Conservation (phyloP, 2,113 vertebrate genomes). For the Sclerurus mexicanus region DNA sequence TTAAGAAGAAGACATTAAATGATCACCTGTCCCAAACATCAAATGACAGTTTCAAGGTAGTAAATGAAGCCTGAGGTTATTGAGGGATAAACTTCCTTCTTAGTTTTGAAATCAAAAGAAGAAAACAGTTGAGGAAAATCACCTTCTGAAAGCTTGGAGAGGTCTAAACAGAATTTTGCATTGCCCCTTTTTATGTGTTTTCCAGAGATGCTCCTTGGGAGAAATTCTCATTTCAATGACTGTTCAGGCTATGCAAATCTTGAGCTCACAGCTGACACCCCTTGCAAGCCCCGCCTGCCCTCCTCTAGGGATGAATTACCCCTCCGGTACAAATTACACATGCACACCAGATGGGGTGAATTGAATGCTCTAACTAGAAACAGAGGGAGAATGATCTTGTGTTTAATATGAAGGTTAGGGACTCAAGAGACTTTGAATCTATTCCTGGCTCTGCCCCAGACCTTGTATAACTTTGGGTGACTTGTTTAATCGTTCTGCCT, state of each 20-base stretch:
- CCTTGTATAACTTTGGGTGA: slow-evolving; percentile 69
- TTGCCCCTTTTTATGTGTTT: not conserved
- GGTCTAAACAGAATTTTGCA: not conserved
- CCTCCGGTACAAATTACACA: slow-evolving; percentile 59
- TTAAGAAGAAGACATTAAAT: not conserved
- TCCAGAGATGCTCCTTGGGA: slow-evolving; percentile 29
- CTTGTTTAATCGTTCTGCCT: slow-evolving; percentile 62
- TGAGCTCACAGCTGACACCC: slow-evolving; percentile 44
- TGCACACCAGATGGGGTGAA: slow-evolving; percentile 61
- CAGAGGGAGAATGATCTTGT: slow-evolving; percentile 63
- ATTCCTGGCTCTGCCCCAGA: slow-evolving; percentile 60
- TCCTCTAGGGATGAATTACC: slow-evolving; percentile 63
- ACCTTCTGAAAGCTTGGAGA: not conserved
- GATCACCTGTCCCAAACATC: slow-evolving; percentile 29
- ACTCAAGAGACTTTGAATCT: slow-evolving; percentile 60
- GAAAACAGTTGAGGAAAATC: not conserved
- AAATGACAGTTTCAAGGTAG: slow-evolving; percentile 13
- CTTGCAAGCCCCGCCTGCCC: slow-evolving; percentile 26
- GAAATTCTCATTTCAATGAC: slow-evolving; percentile 5
- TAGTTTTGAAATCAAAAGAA: not conserved
- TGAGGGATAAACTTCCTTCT: not conserved
- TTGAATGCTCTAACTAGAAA: slow-evolving; percentile 53
- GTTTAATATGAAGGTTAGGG: slow-evolving; percentile 64
- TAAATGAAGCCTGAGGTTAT: not conserved
- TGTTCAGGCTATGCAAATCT: slow-evolving; percentile 47